phyloP scores from a whole-genome alignment of 2,797 vertebrate genomes.

The Pangasius mekongensis region DNA sequence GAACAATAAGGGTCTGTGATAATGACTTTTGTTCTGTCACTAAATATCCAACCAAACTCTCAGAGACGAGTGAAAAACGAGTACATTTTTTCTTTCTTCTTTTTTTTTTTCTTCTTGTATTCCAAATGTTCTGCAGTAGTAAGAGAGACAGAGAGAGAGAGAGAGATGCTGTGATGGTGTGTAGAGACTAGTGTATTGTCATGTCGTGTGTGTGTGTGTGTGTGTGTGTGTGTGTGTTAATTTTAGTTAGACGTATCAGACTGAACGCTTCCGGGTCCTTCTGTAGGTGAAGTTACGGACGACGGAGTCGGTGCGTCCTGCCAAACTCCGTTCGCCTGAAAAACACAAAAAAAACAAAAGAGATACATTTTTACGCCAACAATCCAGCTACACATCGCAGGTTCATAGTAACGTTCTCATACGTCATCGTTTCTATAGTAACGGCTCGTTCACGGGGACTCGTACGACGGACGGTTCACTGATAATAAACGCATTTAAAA shows the following conservation, averaged over 20 bases:
- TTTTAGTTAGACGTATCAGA: conserved; percentile 97
- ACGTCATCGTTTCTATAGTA: background rate
- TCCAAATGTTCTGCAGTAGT: background rate
- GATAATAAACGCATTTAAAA: background rate
- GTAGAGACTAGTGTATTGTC: conserved; percentile 67
- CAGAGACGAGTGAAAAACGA: background rate
- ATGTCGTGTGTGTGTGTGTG: conserved; percentile 35
- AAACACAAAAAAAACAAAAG: background rate
- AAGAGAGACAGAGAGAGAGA: background rate
- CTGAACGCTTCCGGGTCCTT: conserved; percentile 99
- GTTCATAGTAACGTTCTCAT: too few relatives aligned
- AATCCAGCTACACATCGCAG: background rate
- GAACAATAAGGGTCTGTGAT: conserved; percentile 63
- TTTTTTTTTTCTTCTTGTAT: background rate
- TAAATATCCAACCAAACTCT: conserved; percentile 11
- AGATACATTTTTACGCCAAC: background rate
- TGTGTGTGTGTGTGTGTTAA: conserved; percentile 15
- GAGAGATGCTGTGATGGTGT: background rate
- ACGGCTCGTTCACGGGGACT: background rate
- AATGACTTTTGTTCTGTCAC: conserved; percentile 68
- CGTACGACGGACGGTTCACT: background rate
- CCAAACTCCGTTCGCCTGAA: conserved; percentile 97
- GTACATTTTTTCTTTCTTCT: background rate
- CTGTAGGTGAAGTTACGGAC: conserved; percentile 99
- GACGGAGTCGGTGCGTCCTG: conserved; percentile 98